Evolutionary conservation across 2,888 invertebrate genomes (phyloP), one percentile per base, ranked within the genome.

Genomic region (Graphium colonna): DNA sequence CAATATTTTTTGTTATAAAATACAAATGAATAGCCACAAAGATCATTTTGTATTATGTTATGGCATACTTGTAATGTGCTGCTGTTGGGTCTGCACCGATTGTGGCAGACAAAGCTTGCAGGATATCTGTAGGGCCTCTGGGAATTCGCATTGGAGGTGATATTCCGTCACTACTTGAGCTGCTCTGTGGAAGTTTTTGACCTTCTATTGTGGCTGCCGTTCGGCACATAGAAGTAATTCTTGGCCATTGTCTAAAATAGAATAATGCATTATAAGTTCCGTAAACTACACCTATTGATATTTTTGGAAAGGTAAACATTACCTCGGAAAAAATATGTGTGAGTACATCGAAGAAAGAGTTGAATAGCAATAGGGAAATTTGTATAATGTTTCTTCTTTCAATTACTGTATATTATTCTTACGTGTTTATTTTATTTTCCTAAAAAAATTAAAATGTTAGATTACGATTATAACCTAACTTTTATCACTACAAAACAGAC

Each of bases 1-100:
- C 51, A 38, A n/a, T 57, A 16, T 13, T 7, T 31, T 51, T 21
- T 39, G 26, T 31, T 9, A 31, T 3, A 5, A 31, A 31, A 31
- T 31, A 31, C 9, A 31, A 1, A 21, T 31, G 3, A 31, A 31
- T 10, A 31, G 1, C 10, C 8, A 9, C 3, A 7, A 31, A 5
- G 3, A 21, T 17, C 8, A 18, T 17, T 1, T 40, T 16, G 16
- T 40, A n/a, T 1, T 21, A 3, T 42, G 1, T 3, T 15, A 39
- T 39, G 13, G 4, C 39, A 3, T 77, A 90, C 90, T 95, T 96
- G 76, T 95, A 98, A 75, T 96, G 95, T 1, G 96, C 91, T n/a
- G 96, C 96, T 0, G 96, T 96, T 2, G 93, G 92, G 79, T 97
- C 97, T 40, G 92, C 83, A n/a, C 92, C 91, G 3, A 96, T 92